Percentiles rank a stretch among this genome's conserved stretches.
Conservation (phyloP, 2,888 invertebrate species). For the Tortricodes alternella region DNA sequence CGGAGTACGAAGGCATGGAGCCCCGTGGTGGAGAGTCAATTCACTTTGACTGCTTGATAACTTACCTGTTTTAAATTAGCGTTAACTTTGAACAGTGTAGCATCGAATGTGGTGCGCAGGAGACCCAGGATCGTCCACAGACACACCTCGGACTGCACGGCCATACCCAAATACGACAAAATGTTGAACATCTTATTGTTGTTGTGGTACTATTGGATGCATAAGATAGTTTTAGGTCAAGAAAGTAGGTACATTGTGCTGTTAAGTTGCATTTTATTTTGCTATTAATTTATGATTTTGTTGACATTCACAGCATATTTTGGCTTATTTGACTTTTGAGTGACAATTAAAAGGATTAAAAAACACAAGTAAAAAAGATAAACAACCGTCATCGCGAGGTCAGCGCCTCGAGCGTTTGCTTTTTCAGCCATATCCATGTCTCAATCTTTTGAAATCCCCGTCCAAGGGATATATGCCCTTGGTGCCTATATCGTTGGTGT, state of each 20-base stretch:
- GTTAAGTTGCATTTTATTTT: neutral
- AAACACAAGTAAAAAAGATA: neutral
- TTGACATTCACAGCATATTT: neutral
- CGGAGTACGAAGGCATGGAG: too few species aligned
- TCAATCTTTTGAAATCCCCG: too few species aligned
- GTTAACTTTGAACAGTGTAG: conserved; percentile 79
- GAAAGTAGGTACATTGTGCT: neutral
- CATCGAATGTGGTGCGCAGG: conserved; percentile 77
- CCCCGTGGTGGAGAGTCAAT: too few species aligned
- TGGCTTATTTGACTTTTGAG: neutral
- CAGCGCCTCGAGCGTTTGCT: too few species aligned
- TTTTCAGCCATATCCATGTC: too few species aligned
- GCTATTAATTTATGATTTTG: neutral
- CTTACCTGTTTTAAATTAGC: conserved; percentile 78
- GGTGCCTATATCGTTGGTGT: too few species aligned
- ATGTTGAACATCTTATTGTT: conserved; percentile 60
- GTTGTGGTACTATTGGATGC: neutral
- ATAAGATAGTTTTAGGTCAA: neutral
- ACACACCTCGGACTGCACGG: conserved; percentile 76
- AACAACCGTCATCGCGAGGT: neutral
- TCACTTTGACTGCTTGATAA: too few species aligned
- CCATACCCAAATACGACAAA: conserved; percentile 72
- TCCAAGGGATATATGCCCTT: too few species aligned
- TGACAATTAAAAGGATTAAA: neutral
- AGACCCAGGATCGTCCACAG: conserved; percentile 79